Conservation (phyloP, 2,888 invertebrate species). For the Campoplex capitator region DNA sequence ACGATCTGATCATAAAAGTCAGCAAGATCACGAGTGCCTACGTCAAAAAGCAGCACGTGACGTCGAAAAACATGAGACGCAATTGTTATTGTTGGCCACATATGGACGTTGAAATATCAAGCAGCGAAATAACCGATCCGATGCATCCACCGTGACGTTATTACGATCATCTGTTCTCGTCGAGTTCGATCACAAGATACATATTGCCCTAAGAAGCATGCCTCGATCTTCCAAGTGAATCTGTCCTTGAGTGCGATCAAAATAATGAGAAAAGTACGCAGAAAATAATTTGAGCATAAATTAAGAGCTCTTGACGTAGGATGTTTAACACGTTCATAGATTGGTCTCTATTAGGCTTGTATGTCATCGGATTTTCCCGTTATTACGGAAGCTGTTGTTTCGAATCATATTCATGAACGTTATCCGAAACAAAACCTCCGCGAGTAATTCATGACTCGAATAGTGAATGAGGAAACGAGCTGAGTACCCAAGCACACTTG, state of each 20-base stretch:
- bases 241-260: background rate
- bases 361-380: slow-evolving; percentile 47
- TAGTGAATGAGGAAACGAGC: slow-evolving; percentile 10
- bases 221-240: background rate
- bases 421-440: background rate
- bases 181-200: slow-evolving; percentile 9
- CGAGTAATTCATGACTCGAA: background rate
- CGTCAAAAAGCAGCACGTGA: slow-evolving; percentile 43
- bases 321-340: slow-evolving; percentile 18
- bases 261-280: slow-evolving; percentile 3
- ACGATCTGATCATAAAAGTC: slow-evolving; percentile 7
- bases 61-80: slow-evolving; percentile 25
- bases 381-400: slow-evolving; percentile 1
- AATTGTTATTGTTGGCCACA: slow-evolving; percentile 60
- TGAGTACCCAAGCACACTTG: background rate
- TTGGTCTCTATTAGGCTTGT: slow-evolving; percentile 25
- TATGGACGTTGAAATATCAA: slow-evolving; percentile 44
- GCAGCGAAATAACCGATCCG: slow-evolving; percentile 5
- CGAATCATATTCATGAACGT: background rate
- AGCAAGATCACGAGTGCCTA: slow-evolving; percentile 13
- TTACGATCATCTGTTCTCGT: slow-evolving; percentile 29
- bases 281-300: background rate
- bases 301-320: slow-evolving; percentile 14
- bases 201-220: slow-evolving; percentile 15
- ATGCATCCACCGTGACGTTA: slow-evolving; percentile 37